A percentile compares a stretch with the other conserved stretches of the same genome.
These are phyloP conservation scores for Philereme transversata DNA, from an alignment of 2,888 invertebrate species.

Conservation along the genomic window DNA sequence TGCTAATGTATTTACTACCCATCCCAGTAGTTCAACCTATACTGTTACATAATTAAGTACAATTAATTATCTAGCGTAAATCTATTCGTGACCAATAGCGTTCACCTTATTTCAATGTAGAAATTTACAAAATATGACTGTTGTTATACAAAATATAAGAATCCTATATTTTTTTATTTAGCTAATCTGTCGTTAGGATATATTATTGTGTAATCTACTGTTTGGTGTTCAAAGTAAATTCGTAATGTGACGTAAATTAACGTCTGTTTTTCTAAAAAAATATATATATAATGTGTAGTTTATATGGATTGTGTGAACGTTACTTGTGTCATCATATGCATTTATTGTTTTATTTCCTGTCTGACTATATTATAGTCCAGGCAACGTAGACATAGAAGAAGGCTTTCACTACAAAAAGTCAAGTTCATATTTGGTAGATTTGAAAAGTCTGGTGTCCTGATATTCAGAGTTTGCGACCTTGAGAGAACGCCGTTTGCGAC, in stretches of 20 bases:
- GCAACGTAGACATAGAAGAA: too few species aligned
- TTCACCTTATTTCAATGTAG: slow-evolving; percentile 69
- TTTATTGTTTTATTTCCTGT: background rate
- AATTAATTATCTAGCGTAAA: slow-evolving; percentile 52
- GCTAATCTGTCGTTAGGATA: slow-evolving; percentile 78
- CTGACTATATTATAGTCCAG: too few species aligned
- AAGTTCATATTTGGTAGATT: too few species aligned
- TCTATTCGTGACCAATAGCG: slow-evolving; percentile 69
- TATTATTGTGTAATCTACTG: slow-evolving; percentile 52
- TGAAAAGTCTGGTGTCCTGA: too few species aligned
- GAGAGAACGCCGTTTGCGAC: too few species aligned
- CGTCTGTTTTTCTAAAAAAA: slow-evolving; percentile 33
- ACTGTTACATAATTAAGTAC: slow-evolving; percentile 28
- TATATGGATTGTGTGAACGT: slow-evolving; percentile 40
- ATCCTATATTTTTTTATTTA: slow-evolving; percentile 82
- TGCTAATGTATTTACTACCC: background rate
- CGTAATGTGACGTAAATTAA: slow-evolving; percentile 42
- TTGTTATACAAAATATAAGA: slow-evolving; percentile 67
- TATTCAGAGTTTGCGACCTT: too few species aligned
- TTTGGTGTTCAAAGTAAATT: slow-evolving; percentile 73
- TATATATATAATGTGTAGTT: slow-evolving; percentile 42
- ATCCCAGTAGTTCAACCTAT: slow-evolving; percentile 11
- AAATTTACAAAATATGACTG: slow-evolving; percentile 66
- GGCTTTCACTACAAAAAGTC: too few species aligned
- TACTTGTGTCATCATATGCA: slow-evolving; percentile 23